Conservation (phyloP, 2,797 vertebrate genomes). For the Esox lucius region DNA sequence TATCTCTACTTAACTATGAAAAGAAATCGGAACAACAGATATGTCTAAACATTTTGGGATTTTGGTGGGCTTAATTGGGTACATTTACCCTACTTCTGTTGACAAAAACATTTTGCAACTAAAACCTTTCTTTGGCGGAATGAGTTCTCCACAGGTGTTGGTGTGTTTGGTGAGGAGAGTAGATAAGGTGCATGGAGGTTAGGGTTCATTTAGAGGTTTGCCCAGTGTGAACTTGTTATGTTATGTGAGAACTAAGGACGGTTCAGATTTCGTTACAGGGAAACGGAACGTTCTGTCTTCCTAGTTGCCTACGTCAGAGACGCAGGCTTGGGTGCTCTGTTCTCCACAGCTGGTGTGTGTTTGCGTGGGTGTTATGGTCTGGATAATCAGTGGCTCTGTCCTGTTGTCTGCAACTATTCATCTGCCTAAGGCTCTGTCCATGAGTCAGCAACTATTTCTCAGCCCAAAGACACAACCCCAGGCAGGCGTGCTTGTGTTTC, state of each 20-base stretch:
- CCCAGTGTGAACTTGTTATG: background rate
- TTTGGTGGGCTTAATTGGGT: too few species aligned
- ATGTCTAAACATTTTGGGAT: too few species aligned
- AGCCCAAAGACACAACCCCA: too few species aligned
- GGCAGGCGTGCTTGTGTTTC: background rate
- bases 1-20: too few species aligned
- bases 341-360: background rate
- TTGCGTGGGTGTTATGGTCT: background rate
- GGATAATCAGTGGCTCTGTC: background rate
- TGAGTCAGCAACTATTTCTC: background rate
- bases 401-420: too few species aligned
- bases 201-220: background rate
- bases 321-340: background rate
- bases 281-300: slow-evolving; percentile 14
- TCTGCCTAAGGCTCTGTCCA: background rate
- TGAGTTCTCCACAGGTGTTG: background rate
- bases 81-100: too few species aligned
- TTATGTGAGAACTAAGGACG: background rate
- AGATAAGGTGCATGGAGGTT: background rate
- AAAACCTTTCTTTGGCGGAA: too few species aligned
- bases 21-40: too few species aligned
- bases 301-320: slow-evolving; percentile 6
- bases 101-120: too few species aligned
- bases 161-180: background rate
- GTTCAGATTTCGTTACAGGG: background rate